These are phyloP conservation scores for Cavia aperea DNA, from an alignment of 2,113 vertebrate genomes.

Conservation along the genomic window DNA sequence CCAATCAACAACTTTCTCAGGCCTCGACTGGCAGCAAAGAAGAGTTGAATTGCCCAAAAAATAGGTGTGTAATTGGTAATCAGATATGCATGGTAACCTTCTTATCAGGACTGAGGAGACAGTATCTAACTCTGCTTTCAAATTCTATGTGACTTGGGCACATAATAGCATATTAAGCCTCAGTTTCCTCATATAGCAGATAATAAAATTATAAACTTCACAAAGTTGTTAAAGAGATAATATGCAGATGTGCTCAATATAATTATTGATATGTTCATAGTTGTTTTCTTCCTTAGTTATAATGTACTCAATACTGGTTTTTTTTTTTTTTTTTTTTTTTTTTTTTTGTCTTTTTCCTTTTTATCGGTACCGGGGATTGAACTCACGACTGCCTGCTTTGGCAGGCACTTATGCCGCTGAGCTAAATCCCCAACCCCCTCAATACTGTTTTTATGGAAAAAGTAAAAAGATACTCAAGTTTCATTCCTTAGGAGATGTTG, in stretches of 20 bases:
- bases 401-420: too few species aligned
- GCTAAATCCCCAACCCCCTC: background rate
- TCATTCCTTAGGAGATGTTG: background rate
- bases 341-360: too few species aligned
- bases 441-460: background rate
- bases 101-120: slow-evolving; percentile 1
- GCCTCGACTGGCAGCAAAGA: slow-evolving; percentile 7
- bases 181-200: background rate
- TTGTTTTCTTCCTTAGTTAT: background rate
- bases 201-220: slow-evolving; percentile 5
- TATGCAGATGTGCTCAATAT: background rate
- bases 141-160: background rate
- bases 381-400: too few species aligned
- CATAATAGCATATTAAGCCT: background rate
- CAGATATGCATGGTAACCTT: background rate
- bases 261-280: background rate
- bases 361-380: too few species aligned
- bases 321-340: background rate
- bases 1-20: background rate
- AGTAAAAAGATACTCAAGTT: background rate
- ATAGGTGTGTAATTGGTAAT: background rate
- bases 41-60: background rate
- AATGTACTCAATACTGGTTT: slow-evolving; percentile 7
- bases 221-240: slow-evolving; percentile 12
- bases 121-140: background rate